Evolutionary conservation across 2,113 vertebrate genomes (phyloP).

Genomic region (Nothobranchius kuhntae): DNA sequence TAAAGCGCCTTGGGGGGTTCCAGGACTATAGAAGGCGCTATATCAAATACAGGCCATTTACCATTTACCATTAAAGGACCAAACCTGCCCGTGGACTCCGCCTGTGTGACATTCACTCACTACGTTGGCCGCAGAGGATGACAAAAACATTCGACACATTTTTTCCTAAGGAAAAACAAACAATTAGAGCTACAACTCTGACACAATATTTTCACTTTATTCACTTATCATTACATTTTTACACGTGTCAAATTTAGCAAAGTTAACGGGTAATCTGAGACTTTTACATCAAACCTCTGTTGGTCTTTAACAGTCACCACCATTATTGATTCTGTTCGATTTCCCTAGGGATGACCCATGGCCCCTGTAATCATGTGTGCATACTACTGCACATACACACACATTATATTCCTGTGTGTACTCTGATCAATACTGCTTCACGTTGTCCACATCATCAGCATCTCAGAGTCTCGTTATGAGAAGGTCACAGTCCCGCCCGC

Average conservation of each 20-base stretch:
- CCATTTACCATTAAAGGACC: conserved; percentile 26
- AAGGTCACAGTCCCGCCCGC: conserved; percentile 45
- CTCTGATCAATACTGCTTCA: conserved; percentile 54
- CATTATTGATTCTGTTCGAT: conserved; percentile 55
- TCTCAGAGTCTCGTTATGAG: conserved; percentile 27
- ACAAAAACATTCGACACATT: background rate
- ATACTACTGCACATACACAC: conserved; percentile 11
- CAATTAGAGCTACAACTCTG: conserved; percentile 47
- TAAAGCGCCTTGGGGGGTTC: too few relatives aligned
- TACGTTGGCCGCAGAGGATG: conserved; percentile 8
- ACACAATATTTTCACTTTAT: background rate
- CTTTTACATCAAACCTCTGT: conserved; percentile 28
- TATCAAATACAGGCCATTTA: too few relatives aligned
- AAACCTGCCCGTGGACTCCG: conserved; percentile 23
- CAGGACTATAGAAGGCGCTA: too few relatives aligned
- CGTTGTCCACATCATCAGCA: conserved; percentile 35
- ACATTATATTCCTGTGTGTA: background rate
- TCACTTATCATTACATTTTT: background rate
- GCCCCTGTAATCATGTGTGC: conserved; percentile 44
- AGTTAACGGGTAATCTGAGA: conserved; percentile 10
- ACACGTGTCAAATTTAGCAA: background rate
- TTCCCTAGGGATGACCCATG: conserved; percentile 55
- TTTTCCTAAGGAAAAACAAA: background rate
- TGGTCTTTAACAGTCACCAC: conserved; percentile 13
- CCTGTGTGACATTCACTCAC: conserved; percentile 16